phyloP scores from a whole-genome alignment of 2,113 vertebrate genomes.

The Ranitomeya variabilis region DNA sequence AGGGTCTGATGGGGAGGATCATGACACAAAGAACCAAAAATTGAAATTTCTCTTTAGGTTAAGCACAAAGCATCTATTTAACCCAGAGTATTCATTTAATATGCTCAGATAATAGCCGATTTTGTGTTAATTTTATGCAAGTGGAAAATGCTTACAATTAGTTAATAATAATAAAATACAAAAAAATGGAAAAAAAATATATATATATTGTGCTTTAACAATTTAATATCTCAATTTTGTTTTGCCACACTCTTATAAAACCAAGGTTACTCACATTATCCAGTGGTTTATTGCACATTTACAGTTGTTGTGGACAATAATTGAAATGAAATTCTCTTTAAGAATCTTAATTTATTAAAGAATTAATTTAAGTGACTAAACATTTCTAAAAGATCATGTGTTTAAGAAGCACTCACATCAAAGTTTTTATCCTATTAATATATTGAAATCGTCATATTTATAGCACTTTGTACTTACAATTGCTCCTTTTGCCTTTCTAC shows the following conservation, averaged over 20 bases:
- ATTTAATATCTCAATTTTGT: constrained; percentile 41
- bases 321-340: not conserved
- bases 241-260: constrained; percentile 17
- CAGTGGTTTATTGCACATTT: constrained; percentile 39
- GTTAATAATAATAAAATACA: constrained; percentile 33
- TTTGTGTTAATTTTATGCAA: constrained; percentile 6
- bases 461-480: no score
- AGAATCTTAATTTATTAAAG: constrained; percentile 6
- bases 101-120: not conserved
- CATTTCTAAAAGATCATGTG: not conserved
- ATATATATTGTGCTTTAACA: constrained; percentile 51
- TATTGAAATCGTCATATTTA: no score
- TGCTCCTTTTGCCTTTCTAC: no score
- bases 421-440: no score
- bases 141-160: not conserved
- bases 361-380: not conserved
- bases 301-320: constrained; percentile 13
- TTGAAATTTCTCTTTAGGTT: not conserved
- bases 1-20: not conserved
- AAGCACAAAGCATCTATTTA: not conserved
- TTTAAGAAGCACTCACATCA: no score
- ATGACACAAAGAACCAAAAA: not conserved
- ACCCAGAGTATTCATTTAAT: not conserved
- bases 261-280: not conserved
- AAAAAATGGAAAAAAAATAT: constrained; percentile 35